phyloP scores from a whole-genome alignment of 2,113 vertebrate genomes.

The Bos indicus region DNA sequence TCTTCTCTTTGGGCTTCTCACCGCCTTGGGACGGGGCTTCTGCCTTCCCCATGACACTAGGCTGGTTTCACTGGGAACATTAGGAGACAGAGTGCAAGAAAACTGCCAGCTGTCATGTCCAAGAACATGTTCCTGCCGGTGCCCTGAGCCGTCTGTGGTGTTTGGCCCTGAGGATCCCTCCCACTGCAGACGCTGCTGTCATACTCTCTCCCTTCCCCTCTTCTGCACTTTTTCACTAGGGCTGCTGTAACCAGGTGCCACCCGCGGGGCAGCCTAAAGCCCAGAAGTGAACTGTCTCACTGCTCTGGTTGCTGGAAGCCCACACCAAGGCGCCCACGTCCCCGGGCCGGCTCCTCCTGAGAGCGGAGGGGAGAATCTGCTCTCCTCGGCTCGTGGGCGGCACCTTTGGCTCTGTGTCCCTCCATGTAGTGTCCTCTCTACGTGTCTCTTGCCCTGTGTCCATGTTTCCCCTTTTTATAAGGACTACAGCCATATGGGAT shows the following conservation, averaged over 20 bases:
- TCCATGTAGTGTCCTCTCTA: not conserved
- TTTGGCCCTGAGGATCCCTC: not conserved
- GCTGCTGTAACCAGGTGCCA: not conserved
- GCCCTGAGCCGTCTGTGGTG: not conserved
- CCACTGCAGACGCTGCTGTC: fast-evolving
- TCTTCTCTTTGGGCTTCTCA: not conserved
- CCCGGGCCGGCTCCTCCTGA: not conserved
- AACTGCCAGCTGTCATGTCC: not conserved
- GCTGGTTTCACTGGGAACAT: not conserved
- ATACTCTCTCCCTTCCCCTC: not conserved
- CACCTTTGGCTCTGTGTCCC: not conserved
- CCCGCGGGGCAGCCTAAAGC: not conserved
- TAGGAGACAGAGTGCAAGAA: not conserved
- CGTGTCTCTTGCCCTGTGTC: not conserved
- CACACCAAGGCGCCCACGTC: not conserved
- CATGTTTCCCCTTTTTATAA: not conserved
- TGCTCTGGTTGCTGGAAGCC: not conserved
- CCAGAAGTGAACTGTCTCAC: not conserved
- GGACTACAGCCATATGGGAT: not conserved
- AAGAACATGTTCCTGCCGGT: not conserved
- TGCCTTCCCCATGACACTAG: not conserved
- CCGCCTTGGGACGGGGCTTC: not conserved
- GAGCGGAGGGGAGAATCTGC: not conserved
- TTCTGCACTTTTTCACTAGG: not conserved
- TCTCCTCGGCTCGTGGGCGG: not conserved